Conservation (phyloP, 2,113 vertebrate species). For the Edolisoma coerulescens region DNA sequence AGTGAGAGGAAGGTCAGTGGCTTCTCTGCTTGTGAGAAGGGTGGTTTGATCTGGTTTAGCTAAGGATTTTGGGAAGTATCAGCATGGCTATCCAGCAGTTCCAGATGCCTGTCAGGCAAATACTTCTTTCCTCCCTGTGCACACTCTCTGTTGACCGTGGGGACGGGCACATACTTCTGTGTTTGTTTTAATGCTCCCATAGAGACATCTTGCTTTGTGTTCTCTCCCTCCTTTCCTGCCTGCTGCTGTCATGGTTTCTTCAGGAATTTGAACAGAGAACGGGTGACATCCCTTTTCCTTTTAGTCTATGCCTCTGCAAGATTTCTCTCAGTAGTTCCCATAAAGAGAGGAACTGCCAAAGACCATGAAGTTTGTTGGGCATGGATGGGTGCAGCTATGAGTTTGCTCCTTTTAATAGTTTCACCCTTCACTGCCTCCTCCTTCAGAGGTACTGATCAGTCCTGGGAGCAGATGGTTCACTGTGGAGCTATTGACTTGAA, state of each 20-base stretch:
- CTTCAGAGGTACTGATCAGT: not conserved
- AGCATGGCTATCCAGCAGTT: not conserved
- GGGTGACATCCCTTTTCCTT: not conserved
- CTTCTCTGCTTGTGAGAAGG: not conserved
- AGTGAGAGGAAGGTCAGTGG: not conserved
- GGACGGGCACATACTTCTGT: not conserved
- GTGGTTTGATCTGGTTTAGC: not conserved
- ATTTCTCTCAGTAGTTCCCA: not conserved
- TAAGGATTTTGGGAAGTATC: not conserved
- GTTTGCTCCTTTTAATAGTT: not conserved
- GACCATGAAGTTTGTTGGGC: not conserved
- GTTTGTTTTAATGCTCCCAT: slow-evolving; percentile 40
- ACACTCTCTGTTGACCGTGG: not conserved
- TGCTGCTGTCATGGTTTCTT: not conserved
- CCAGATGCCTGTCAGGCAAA: rapidly evolving
- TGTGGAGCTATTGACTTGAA: not conserved
- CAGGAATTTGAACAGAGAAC: not conserved
- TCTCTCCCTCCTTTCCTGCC: not conserved
- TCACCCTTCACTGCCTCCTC: not conserved
- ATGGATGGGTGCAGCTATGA: not conserved
- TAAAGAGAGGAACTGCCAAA: not conserved
- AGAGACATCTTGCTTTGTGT: slow-evolving; percentile 14
- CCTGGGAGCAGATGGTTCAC: not conserved
- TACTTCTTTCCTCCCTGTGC: not conserved
- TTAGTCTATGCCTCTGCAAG: not conserved